These are phyloP conservation scores for Pollimyrus isidori DNA, from an alignment of 2,113 vertebrate species.

Conservation along the genomic window DNA sequence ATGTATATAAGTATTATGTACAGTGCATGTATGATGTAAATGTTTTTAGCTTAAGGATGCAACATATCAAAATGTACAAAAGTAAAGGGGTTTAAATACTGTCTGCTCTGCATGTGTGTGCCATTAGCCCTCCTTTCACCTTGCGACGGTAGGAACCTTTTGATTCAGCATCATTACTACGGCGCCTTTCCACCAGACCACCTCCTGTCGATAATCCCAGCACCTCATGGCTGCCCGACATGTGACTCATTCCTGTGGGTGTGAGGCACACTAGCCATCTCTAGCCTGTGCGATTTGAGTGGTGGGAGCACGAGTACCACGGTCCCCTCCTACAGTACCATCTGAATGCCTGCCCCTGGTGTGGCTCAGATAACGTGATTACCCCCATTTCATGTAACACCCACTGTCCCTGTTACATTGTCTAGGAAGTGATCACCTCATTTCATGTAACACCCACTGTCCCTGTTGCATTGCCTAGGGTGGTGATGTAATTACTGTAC, in stretches of 20 bases:
- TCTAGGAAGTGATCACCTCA: not conserved
- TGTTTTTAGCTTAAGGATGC: not conserved
- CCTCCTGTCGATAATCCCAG: not conserved
- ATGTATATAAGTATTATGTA: not conserved
- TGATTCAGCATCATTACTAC: not conserved
- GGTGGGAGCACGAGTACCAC: not conserved
- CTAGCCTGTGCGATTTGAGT: not conserved
- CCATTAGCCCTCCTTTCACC: not conserved
- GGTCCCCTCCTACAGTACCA: not conserved
- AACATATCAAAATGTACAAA: not conserved
- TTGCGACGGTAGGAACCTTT: not conserved
- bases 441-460: slow-evolving; percentile 3
- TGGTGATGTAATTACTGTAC: not conserved
- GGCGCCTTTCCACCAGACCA: not conserved
- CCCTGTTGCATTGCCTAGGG: not conserved
- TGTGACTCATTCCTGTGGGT: slow-evolving; percentile 2
- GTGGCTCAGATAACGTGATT: not conserved
- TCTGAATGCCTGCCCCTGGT: not conserved
- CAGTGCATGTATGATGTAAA: not conserved
- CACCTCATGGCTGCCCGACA: not conserved
- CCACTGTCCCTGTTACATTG: not conserved
- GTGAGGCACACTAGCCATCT: not conserved
- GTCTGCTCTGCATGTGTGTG: not conserved
- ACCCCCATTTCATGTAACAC: not conserved
- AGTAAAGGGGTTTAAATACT: not conserved